A percentile compares a stretch with the other conserved stretches of the same genome.
These are phyloP conservation scores for Harlomillsia oculata DNA, from an alignment of 1,140 invertebrate species.

Conservation along the genomic window DNA sequence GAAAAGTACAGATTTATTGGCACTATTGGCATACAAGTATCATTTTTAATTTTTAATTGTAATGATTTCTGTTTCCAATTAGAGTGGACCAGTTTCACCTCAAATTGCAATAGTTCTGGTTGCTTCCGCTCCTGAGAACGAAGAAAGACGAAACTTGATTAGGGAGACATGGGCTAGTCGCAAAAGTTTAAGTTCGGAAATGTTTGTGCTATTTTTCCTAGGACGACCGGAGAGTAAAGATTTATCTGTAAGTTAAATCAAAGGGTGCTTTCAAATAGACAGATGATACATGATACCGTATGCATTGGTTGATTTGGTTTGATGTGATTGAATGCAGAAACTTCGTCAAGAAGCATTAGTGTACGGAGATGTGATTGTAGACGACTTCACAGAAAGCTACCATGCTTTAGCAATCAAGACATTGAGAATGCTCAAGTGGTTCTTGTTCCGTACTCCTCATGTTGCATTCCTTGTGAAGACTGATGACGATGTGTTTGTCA, in stretches of 20 bases:
- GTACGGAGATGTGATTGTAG: slow-evolving; percentile 19
- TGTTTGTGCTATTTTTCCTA: slow-evolving; percentile 9
- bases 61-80: neutral
- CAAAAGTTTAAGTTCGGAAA: neutral
- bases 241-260: slow-evolving; percentile 3
- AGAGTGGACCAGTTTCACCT: neutral
- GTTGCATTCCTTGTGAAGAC: slow-evolving; percentile 17
- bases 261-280: too few species aligned
- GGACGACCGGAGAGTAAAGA: slow-evolving; percentile 17
- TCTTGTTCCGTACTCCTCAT: slow-evolving; percentile 4
- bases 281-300: too few species aligned
- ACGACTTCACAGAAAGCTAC: slow-evolving; percentile 22
- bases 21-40: too few species aligned
- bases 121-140: slow-evolving; percentile 7
- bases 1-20: too few species aligned
- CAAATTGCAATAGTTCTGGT: slow-evolving; percentile 3
- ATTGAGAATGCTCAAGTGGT: slow-evolving; percentile 22
- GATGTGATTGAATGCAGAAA: neutral
- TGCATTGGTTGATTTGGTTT: too few species aligned
- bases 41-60: neutral
- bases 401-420: slow-evolving; percentile 22
- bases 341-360: neutral
- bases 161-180: slow-evolving; percentile 15
- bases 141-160: slow-evolving; percentile 10
- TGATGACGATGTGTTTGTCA: slow-evolving; percentile 25